phyloP scores from a whole-genome alignment of 2,888 invertebrate genomes.

The Copidosoma aretas region DNA sequence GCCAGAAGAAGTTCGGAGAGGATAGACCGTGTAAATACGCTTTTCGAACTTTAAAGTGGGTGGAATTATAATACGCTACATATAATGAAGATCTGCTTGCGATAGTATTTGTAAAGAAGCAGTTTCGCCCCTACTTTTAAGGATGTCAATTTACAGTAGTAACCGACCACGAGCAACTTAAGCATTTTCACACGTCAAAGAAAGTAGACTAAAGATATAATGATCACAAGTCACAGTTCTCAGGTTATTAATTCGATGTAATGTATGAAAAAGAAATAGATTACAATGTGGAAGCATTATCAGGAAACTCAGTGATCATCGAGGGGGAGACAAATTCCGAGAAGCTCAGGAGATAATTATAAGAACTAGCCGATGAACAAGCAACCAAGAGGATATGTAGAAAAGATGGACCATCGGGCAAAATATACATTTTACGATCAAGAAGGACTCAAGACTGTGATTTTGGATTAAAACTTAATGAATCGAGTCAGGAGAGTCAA shows the following conservation, averaged over 20 bases:
- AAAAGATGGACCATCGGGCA: too few relatives aligned
- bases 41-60: not conserved
- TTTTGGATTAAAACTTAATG: too few relatives aligned
- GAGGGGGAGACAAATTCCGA: too few relatives aligned
- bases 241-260: not conserved
- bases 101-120: not conserved
- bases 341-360: too few relatives aligned
- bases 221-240: not conserved
- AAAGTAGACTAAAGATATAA: not conserved
- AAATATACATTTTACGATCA: too few relatives aligned
- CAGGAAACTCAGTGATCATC: not conserved
- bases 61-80: not conserved
- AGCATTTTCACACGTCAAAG: not conserved
- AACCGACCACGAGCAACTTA: not conserved
- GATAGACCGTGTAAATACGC: not conserved
- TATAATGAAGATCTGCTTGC: not conserved
- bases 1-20: not conserved
- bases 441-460: too few relatives aligned
- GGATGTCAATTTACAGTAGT: not conserved
- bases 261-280: not conserved
- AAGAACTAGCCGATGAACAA: too few relatives aligned
- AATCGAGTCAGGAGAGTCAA: too few relatives aligned
- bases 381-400: too few relatives aligned
- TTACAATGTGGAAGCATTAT: not conserved
- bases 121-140: not conserved